Evolutionary conservation across 2,797 vertebrate genomes (phyloP), one percentile per base, ranked within the genome.

Genomic region (Leptodactylus fallax): DNA sequence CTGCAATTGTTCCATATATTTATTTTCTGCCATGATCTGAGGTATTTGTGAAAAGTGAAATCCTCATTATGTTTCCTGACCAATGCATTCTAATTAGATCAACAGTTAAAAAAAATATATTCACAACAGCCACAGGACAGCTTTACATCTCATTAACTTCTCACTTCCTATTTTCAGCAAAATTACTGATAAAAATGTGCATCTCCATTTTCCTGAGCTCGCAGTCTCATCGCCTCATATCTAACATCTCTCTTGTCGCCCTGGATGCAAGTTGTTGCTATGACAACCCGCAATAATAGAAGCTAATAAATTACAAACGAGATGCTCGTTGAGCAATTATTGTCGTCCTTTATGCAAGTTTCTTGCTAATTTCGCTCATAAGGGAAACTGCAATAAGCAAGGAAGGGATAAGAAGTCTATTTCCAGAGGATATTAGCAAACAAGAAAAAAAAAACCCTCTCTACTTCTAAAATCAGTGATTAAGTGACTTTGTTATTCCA

Each of bases 81-180:
- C 93, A 88, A 94, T 93, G 94, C 94, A 95, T 96, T 95, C 95
- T 95, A 95, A 95, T 95, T 95, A 95, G 94, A 95, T 94, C 94
- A 94, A 95, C 95, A 95, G 92, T 95, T 0, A 82, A 90, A 92
- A 72, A 83, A 83, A n/a, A 58, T 45, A 72, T 63, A 81, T 63
- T 93, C 93, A 94, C 94, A 94, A 95, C 95, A 94, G 95, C 94
- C 95, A 95, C 94, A 94, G 96, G 95, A 95, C 90, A 90, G 95
- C 94, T 96, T 96, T 96, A 94, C 95, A 96, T 96, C 95, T 96
- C 96, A 96, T 96, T 96, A 96, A 95, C 95, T 96, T 93, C 93
- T 94, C 94, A 94, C 95, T 95, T 95, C 95, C 96, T 96, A 96
- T 96, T 96, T 96, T 95, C 94, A 94, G 95, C 95, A 95, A 95